A percentile compares a stretch with the other conserved stretches of the same genome.
These are phyloP conservation scores for Blera fallax DNA, from an alignment of 2,888 invertebrate genomes.

Conservation along the genomic window DNA sequence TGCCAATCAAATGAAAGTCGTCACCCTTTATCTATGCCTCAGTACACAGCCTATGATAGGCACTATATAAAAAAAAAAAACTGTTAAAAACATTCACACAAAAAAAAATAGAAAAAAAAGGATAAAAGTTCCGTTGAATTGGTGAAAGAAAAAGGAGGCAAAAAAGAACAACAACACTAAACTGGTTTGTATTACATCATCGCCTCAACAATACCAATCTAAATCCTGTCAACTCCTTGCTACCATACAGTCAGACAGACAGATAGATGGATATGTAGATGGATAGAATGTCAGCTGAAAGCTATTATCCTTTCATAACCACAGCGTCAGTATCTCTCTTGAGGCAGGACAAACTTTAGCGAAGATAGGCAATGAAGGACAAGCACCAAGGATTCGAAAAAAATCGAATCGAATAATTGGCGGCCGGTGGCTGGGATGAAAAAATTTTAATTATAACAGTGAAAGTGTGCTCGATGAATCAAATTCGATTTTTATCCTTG, in stretches of 20 bases:
- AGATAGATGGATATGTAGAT: constrained; percentile 23
- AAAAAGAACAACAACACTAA: constrained; percentile 10
- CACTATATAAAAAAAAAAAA: constrained; percentile 31
- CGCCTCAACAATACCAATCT: constrained; percentile 68
- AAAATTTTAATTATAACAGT: constrained; percentile 33
- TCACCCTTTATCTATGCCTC: constrained; percentile 59
- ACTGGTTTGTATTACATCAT: constrained; percentile 67
- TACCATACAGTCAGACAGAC: constrained; percentile 39
- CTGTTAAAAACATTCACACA: background rate
- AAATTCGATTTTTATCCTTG: constrained; percentile 43
- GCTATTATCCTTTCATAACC: constrained; percentile 62
- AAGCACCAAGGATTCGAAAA: background rate
- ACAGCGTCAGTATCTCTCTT: background rate
- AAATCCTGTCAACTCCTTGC: constrained; percentile 69
- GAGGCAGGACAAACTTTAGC: background rate
- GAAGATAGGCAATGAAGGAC: constrained; percentile 46
- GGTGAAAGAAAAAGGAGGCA: constrained; percentile 32
- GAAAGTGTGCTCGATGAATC: background rate
- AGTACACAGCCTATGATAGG: constrained; percentile 23
- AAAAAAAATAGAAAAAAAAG: background rate
- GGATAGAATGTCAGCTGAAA: constrained; percentile 1
- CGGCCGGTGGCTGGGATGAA: background rate
- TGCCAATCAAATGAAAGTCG: constrained; percentile 67
- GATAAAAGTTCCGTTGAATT: constrained; percentile 39
- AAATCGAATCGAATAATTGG: background rate